Evolutionary conservation across 2,113 vertebrate genomes (phyloP), one percentile per base, ranked within the genome.

Genomic region (Prochilodus magdalenae): DNA sequence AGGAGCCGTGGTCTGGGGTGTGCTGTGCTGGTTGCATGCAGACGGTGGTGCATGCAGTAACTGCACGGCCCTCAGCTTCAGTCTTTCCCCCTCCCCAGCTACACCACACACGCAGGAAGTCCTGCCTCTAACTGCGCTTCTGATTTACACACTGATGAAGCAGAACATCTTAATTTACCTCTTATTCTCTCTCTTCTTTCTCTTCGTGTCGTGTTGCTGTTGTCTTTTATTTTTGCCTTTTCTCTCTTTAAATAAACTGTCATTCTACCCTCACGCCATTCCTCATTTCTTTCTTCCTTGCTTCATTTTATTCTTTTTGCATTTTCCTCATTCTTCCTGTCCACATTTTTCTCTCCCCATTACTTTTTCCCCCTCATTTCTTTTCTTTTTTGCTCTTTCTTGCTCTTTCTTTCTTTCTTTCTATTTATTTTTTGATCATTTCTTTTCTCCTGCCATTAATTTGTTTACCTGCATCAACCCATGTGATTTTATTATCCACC

Each of bases 121-220:
- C 36, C 51, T 57, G 65, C 53, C 75, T 15, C 27, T 51, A 40
- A 22, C 40, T 77, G n/a, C 10, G 22, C 49, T 65, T 72, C 62
- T 81, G 36, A 51, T 72, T 69, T 47, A 67, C 63, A 71, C 12
- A 33, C 40, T 57, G 65, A 69, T 69, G 62, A 85, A 74, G 51
- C 53, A 53, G 26, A 74, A 75, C 60, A 51, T 62, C 36, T 60
- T 60, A 51, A 24, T 75, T 75, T 59, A 55, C 33, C 59, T 81
- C 53, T 81, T 63, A 49, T 72, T 62, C 33, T 84, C 7, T 36
- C 78, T 79, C 77, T 80, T 79, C 60, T 77, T 74, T 78, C 47
- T 79, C 27, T 78, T 79, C 36, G 18, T 60, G 40, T 75, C 57
- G 1, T 83, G 15, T 78, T 72, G 74, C 20, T 60, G 13, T 30